Percentiles rank a stretch among this genome's conserved stretches.
Conservation (phyloP, 2,888 invertebrate species). For the Uloborus plumipes region DNA sequence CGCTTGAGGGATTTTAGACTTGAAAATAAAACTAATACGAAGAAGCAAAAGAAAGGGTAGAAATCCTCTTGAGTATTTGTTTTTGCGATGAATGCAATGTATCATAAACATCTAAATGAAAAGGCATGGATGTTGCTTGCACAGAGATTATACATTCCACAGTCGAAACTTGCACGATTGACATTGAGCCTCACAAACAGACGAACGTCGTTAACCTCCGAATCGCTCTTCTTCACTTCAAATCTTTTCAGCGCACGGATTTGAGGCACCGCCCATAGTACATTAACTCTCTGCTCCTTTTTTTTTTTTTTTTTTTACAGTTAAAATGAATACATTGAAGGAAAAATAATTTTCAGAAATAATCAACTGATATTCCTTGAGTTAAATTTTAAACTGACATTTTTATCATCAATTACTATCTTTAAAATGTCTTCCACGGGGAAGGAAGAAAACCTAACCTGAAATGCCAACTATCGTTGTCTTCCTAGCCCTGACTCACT, state of each 20-base stretch:
- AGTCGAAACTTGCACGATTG: slow-evolving; percentile 58
- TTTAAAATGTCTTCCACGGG: no score
- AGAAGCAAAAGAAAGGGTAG: slow-evolving; percentile 1
- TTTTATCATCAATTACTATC: no score
- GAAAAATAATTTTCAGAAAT: no score
- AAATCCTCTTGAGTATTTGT: slow-evolving; percentile 26
- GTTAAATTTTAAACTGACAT: no score
- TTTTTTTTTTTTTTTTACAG: no score
- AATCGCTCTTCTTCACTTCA: slow-evolving; percentile 48
- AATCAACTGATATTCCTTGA: no score
- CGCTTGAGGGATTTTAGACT: not conserved
- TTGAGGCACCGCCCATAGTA: slow-evolving; percentile 34
- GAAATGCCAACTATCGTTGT: no score
- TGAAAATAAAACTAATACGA: slow-evolving; percentile 5
- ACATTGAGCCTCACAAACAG: slow-evolving; percentile 63
- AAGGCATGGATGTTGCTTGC: slow-evolving; percentile 26
- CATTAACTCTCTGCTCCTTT: no score
- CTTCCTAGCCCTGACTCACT: no score
- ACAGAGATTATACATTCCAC: slow-evolving; percentile 46
- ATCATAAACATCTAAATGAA: slow-evolving; percentile 47
- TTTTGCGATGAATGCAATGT: slow-evolving; percentile 50
- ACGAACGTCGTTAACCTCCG: slow-evolving; percentile 61
- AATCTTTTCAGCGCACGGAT: slow-evolving; percentile 2
- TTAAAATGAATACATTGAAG: no score
- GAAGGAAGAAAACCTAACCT: no score